Evolutionary conservation across 2,113 vertebrate genomes (phyloP), one percentile per base, ranked within the genome.

Genomic region (Zosterops lateralis): DNA sequence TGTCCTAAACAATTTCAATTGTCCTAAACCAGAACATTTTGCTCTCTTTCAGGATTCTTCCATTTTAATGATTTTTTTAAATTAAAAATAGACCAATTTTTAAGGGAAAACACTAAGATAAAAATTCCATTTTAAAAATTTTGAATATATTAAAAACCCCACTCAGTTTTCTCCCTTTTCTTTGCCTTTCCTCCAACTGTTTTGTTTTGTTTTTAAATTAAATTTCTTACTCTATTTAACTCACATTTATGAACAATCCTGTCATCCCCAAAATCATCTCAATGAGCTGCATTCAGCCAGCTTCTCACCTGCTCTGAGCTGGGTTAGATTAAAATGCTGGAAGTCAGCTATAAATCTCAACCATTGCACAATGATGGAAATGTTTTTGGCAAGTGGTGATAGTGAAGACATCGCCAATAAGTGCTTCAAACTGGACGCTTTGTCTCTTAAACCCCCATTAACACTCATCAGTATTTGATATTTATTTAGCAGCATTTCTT

Each of bases 381-480:
- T 95, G 79, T 96, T 97, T 96, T 96, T 97, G 95, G 96, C 95
- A 97, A 92, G 90, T 92, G 88, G 21, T 91, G 90, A 89, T 87
- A 96, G 96, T 91, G 93, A 91, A 97, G 96, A 97, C 94, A 96
- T 94, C 82, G 56, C 92, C 97, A 97, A 96, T 96, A 97, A 95
- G 94, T 96, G 95, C 95, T 96, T 96, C 96, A 97, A 92, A 96
- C 89, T 94, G 93, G 93, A 95, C 89, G n/a, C 91, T 96, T 92
- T 94, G 89, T 97, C 92, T 94, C 90, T 89, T 94, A 94, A 96
- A 95, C 84, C 87, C 93, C 95, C 93, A 95, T 91, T 97, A 96
- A 94, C 94, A 95, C 94, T 96, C 89, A 93, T 92, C 89, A 93
- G 70, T 47, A 82, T 95, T 77, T 95, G 90, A 93, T 65, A 90